A percentile compares a stretch with the other conserved stretches of the same genome.
phyloP scores from a whole-genome alignment of 2,113 vertebrate species.

The Prinia subflava region DNA sequence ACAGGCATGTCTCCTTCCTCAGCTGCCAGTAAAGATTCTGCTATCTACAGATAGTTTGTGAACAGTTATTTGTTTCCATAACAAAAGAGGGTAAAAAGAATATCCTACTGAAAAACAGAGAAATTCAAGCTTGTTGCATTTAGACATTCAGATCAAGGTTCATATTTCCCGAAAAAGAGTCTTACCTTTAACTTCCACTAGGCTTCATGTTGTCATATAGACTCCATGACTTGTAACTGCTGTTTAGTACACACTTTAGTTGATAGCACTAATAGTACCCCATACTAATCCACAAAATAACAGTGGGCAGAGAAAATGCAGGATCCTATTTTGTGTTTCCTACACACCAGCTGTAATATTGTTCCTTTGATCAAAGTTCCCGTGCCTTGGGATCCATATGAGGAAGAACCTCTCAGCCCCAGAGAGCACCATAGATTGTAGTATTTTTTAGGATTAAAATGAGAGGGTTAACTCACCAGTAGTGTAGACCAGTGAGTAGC shows the following conservation, averaged over 20 bases:
- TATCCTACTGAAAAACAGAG: not conserved
- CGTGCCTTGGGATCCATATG: not conserved
- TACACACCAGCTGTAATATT: not conserved
- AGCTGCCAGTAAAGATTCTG: not conserved
- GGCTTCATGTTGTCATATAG: not conserved
- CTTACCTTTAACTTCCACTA: not conserved
- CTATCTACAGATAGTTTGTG: not conserved
- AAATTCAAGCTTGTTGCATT: not conserved
- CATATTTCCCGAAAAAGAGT: not conserved
- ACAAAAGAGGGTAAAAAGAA: not conserved
- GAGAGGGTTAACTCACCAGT: not conserved
- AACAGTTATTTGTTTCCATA: not conserved
- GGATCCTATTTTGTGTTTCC: not conserved
- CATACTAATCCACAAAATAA: not conserved
- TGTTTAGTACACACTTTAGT: not conserved
- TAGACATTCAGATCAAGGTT: not conserved
- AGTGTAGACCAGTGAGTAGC: not conserved
- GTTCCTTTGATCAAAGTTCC: not conserved
- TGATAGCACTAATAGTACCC: not conserved
- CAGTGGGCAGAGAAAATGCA: not conserved
- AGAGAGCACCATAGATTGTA: not conserved
- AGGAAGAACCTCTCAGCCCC: not conserved
- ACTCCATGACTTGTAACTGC: not conserved
- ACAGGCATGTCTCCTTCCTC: not conserved
- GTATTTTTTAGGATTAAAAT: not conserved